Percentiles rank a stretch among this genome's conserved stretches.
Conservation (phyloP, 2,888 invertebrate species). For the Bibio marci region DNA sequence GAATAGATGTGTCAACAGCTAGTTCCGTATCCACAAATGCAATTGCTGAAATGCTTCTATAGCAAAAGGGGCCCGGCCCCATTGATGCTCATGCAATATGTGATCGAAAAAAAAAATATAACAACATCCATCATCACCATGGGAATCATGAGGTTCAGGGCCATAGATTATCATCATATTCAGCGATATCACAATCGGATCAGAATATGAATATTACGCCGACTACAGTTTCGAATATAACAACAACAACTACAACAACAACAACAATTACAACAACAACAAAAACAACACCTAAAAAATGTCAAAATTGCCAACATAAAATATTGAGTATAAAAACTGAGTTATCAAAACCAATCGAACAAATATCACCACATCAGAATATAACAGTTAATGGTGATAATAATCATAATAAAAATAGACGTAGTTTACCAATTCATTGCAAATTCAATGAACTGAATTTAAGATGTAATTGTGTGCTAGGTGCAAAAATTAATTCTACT, state of each 20-base stretch:
- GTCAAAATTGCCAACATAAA: no score
- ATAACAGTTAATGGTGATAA: no score
- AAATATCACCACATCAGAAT: no score
- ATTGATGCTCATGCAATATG: not conserved
- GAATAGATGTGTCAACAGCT: not conserved
- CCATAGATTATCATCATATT: not conserved
- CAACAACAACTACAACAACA: constrained; percentile 9
- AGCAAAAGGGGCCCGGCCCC: constrained; percentile 1
- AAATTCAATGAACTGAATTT: not conserved
- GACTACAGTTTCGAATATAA: constrained; percentile 9
- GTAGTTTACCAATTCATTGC: not conserved
- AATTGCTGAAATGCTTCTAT: not conserved
- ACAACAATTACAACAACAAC: constrained; percentile 18
- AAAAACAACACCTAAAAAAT: constrained; percentile 6
- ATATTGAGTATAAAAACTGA: no score
- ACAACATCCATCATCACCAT: no score
- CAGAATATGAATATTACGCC: no score
- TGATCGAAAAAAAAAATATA: not conserved
- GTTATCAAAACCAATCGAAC: no score
- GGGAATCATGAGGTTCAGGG: not conserved
- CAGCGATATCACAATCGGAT: constrained; percentile 4
- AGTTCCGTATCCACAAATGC: constrained; percentile 1
- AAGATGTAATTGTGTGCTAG: not conserved
- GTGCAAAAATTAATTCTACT: not conserved
- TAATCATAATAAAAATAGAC: no score